Evolutionary conservation across 2,113 vertebrate species (phyloP).

Genomic region (Pituophis catenifer): DNA sequence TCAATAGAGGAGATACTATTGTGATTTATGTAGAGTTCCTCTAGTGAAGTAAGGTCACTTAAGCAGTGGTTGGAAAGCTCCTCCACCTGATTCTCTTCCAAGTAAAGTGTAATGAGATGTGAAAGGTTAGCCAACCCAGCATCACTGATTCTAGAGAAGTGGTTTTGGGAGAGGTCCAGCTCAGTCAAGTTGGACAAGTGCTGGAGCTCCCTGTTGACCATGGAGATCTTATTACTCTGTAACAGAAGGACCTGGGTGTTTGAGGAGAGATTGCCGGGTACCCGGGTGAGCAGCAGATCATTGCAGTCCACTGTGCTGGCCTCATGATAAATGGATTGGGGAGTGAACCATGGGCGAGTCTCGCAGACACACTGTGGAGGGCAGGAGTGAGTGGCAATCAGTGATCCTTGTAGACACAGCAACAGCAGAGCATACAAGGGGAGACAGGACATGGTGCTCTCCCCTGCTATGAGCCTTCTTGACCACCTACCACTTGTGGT

Average conservation of each 20-base stretch:
- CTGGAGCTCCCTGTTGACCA: slow-evolving; percentile 68
- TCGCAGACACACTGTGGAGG: slow-evolving; percentile 80
- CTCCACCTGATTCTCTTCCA: slow-evolving; percentile 79
- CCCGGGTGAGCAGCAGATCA: slow-evolving; percentile 71
- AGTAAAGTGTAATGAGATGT: slow-evolving; percentile 77
- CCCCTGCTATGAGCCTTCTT: neutral
- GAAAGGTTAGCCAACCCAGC: slow-evolving; percentile 70
- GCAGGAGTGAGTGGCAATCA: slow-evolving; percentile 46
- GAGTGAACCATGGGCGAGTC: slow-evolving; percentile 81
- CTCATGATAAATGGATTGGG: slow-evolving; percentile 79
- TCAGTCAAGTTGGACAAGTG: slow-evolving; percentile 77
- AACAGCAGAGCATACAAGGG: neutral
- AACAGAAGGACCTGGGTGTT: slow-evolving; percentile 80
- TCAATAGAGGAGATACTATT: slow-evolving; percentile 76
- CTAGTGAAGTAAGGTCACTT: slow-evolving; percentile 73
- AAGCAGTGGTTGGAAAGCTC: slow-evolving; percentile 74
- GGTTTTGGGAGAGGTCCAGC: slow-evolving; percentile 81
- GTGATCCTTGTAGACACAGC: neutral
- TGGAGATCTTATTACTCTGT: slow-evolving; percentile 81
- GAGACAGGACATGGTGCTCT: neutral
- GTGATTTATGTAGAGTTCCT: slow-evolving; percentile 83
- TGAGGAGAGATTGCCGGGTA: slow-evolving; percentile 67
- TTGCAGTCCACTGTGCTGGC: slow-evolving; percentile 80
- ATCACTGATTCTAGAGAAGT: slow-evolving; percentile 72
- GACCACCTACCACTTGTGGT: neutral